Evolutionary conservation across 2,113 vertebrate species (phyloP).

Genomic region (Herpetotheres cachinnans): DNA sequence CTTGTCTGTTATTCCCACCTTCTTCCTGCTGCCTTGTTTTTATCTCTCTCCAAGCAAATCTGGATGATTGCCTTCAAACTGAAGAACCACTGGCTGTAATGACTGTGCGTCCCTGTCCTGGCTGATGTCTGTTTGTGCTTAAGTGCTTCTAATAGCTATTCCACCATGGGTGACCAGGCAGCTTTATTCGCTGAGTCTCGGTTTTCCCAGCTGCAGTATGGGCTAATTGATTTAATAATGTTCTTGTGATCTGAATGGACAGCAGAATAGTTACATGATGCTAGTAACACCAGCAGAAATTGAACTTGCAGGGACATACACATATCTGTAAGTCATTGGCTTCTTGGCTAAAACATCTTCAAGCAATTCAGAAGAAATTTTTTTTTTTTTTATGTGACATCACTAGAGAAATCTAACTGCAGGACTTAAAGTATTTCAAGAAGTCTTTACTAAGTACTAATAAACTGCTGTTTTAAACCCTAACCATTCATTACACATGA

Average conservation of each 20-base stretch:
- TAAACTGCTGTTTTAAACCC: neutral
- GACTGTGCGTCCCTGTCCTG: neutral
- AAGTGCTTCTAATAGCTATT: neutral
- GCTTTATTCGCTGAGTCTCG: neutral
- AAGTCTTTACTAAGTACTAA: neutral
- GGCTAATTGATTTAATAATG: neutral
- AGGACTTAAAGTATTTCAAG: neutral
- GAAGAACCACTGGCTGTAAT: neutral
- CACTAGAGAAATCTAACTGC: neutral
- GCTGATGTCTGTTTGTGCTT: neutral
- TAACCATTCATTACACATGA: fast-evolving
- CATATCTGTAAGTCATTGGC: fast-evolving
- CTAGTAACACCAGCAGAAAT: neutral
- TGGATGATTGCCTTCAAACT: neutral
- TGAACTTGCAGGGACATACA: neutral
- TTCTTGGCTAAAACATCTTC: neutral
- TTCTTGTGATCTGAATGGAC: neutral
- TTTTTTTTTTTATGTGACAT: neutral
- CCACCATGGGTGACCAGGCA: neutral
- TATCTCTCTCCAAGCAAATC: neutral
- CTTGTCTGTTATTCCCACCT: neutral
- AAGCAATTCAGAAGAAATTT: neutral
- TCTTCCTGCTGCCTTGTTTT: neutral
- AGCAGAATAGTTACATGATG: neutral
- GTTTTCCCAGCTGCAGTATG: neutral